Conservation (phyloP, 1,140 invertebrate species). For the Drosophila lowei region DNA sequence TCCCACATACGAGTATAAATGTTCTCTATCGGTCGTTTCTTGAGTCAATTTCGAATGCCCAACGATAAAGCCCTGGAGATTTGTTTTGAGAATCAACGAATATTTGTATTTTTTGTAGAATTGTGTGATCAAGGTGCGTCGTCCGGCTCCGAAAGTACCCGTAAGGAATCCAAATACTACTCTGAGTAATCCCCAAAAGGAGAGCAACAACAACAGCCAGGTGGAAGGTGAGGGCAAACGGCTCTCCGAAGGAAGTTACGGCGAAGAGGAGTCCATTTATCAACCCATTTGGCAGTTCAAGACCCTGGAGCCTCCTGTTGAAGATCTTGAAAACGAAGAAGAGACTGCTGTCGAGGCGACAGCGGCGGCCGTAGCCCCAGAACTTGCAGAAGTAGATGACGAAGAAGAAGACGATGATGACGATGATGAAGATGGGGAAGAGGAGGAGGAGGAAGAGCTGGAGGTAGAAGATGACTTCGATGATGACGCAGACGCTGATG, state of each 20-base stretch:
- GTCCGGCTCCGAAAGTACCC: constrained; percentile 72
- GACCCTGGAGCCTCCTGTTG: constrained; percentile 56
- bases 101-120: constrained; percentile 50
- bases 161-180: constrained; percentile 62
- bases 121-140: constrained; percentile 65
- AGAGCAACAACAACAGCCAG: constrained; percentile 15
- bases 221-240: neutral
- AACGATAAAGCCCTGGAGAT: neutral
- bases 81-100: neutral
- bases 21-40: too few relatives aligned
- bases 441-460: constrained; percentile 20
- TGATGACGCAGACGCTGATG: constrained; percentile 41
- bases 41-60: constrained; percentile 12
- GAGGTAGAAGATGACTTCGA: constrained; percentile 18
- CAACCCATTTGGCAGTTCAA: constrained; percentile 82
- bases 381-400: constrained; percentile 24
- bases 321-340: constrained; percentile 15
- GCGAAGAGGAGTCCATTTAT: constrained; percentile 77
- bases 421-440: constrained; percentile 24
- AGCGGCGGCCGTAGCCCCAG: too few relatives aligned
- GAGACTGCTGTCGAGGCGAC: neutral
- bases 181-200: constrained; percentile 38
- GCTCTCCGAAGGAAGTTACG: neutral
- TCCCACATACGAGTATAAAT: too few relatives aligned
- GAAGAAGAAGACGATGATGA: constrained; percentile 31